Percentiles rank a stretch among this genome's conserved stretches.
Evolutionary conservation across 2,113 vertebrate species (phyloP).

Genomic region (Hippopotamus amphibius): DNA sequence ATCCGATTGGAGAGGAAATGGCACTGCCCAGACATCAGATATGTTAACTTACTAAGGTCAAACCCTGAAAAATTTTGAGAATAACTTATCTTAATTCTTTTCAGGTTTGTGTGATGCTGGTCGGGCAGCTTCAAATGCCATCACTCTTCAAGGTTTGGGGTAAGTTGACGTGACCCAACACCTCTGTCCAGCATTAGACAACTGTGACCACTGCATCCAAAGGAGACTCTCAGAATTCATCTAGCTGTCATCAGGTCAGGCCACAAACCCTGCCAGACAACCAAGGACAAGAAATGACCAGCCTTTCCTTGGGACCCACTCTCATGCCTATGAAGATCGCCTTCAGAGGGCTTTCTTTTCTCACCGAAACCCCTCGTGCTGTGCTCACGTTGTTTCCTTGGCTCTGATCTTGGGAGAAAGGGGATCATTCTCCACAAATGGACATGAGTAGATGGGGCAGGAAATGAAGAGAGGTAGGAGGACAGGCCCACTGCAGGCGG

Average conservation of each 20-base stretch:
- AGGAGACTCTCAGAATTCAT: neutral
- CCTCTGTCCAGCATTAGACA: neutral
- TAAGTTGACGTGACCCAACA: slow-evolving; percentile 75
- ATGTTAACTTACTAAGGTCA: neutral
- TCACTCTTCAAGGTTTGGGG: slow-evolving; percentile 92
- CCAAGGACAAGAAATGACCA: neutral
- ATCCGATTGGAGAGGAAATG: neutral
- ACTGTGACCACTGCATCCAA: neutral
- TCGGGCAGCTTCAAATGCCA: slow-evolving; percentile 84
- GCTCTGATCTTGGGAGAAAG: neutral
- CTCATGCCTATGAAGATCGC: neutral
- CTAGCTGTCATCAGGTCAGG: neutral
- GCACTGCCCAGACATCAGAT: too few relatives aligned
- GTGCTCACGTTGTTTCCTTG: neutral
- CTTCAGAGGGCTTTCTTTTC: neutral
- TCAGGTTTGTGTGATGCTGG: slow-evolving; percentile 91
- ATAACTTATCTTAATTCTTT: slow-evolving; percentile 27
- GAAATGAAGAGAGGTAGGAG: neutral
- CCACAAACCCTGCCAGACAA: neutral
- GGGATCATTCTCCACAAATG: neutral
- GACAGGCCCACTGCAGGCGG: accelerated
- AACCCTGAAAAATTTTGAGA: neutral
- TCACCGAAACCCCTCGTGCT: neutral
- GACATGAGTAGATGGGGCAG: neutral
- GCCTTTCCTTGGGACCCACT: accelerated